Evolutionary conservation across 2,888 invertebrate species (phyloP), one percentile per base, ranked within the genome.

Genomic region (Acronicta psi): DNA sequence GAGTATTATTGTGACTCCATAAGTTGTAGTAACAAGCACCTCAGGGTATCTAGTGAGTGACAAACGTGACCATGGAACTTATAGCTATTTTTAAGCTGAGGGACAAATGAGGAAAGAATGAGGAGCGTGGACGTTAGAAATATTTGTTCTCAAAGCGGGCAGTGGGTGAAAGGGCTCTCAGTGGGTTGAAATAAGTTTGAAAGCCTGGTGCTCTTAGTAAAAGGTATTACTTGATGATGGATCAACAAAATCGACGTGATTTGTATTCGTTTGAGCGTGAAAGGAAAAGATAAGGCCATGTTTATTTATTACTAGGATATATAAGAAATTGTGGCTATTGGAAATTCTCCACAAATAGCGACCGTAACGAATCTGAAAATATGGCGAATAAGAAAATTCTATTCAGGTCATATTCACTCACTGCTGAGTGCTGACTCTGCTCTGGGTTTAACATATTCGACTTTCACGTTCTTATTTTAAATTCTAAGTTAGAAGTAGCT

Each of bases 261-360:
- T 59, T 59, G 31, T 49, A 51, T 50, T 61, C 38, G 29, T 63
- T 52, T 59, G 43, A 54, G 23, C 38, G 38, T 38, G 60, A 51
- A 31, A 44, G 46, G 25, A 43, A 37, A 29, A 42, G 2, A 23
- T 42, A 14, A 10, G 9, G 14, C 23, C 13, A 4, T 41, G 23
- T 20, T 41, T 41, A 41, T 41, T 41, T 41, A 41, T 37, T 20
- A n/a, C 41, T 18, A n/a, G n/a, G 13, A n/a, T 4, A n/a, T 36
- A n/a, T 5, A n/a, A 36, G 34, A 20, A 41, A 41, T 41, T 23
- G 20, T n/a, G 3, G 23, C 20, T n/a, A 8, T 18, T 20, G 16
- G 8, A 17, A 2, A 11, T 40, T 8, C 41, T 23, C 41, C 13
- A 25, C 25, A 42, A 40, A 40, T 13, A 20, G 13, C 2, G 0